Evolutionary conservation across 1,140 invertebrate genomes (phyloP).

Genomic region (Zaprionus capensis): DNA sequence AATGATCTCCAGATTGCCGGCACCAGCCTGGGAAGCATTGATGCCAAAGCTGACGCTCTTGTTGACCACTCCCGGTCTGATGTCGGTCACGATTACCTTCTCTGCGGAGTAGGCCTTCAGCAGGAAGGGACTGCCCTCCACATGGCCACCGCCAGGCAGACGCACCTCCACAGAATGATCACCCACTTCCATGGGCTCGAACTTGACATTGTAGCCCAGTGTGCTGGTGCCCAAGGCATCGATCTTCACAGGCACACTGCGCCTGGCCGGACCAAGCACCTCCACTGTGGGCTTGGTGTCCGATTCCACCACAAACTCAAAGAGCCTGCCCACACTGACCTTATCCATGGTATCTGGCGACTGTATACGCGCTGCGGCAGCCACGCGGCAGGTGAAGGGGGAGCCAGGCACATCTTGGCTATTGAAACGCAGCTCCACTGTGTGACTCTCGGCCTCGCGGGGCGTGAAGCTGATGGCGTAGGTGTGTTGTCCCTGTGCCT

Average conservation of each 20-base stretch:
- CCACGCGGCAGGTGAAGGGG: conserved; percentile 90
- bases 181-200: conserved; percentile 95
- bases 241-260: conserved; percentile 88
- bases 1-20: conserved; percentile 98
- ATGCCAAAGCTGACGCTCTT: conserved; percentile 97
- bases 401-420: conserved; percentile 96
- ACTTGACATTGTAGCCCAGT: conserved; percentile 88
- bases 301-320: conserved; percentile 94
- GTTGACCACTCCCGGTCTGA: conserved; percentile 94
- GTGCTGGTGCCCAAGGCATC: conserved; percentile 84
- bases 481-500: conserved; percentile 96
- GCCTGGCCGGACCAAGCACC: conserved; percentile 90
- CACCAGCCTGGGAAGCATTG: conserved; percentile 91
- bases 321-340: conserved; percentile 93
- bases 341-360: conserved; percentile 93
- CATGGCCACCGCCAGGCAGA: conserved; percentile 90
- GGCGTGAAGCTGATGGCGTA: conserved; percentile 99
- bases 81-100: conserved; percentile 93
- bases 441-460: conserved; percentile 93
- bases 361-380: conserved; percentile 90
- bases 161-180: conserved; percentile 96
- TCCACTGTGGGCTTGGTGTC: conserved; percentile 90
- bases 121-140: conserved; percentile 97
- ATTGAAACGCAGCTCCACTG: conserved; percentile 97
- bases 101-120: conserved; percentile 97